Conservation (phyloP, 2,888 invertebrate species). For the Choreutis nemorana region DNA sequence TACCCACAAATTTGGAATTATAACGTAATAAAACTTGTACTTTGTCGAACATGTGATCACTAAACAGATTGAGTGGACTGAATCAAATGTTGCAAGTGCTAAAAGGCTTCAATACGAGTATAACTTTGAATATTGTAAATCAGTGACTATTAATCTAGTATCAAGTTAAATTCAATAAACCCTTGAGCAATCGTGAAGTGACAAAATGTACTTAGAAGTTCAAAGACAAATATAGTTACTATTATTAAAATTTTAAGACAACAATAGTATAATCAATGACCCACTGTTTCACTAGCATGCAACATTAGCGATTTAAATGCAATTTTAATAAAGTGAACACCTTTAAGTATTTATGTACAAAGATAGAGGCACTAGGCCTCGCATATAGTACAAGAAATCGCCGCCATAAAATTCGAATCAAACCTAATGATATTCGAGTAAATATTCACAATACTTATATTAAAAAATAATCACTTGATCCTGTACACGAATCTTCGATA, state of each 20-base stretch:
- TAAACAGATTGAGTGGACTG: no score
- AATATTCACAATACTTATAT: conserved; percentile 53
- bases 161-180: conserved; percentile 37
- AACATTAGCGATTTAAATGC: conserved; percentile 61
- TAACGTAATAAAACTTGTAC: no score
- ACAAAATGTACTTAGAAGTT: conserved; percentile 14
- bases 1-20: no score
- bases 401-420: conserved; percentile 38
- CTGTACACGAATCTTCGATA: conserved; percentile 39
- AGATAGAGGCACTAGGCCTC: conserved; percentile 30
- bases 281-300: conserved; percentile 31
- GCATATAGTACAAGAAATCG: conserved; percentile 31
- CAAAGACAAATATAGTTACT: conserved; percentile 6
- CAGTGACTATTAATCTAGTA: no score
- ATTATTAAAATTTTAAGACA: conserved; percentile 13
- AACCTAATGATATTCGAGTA: conserved; percentile 60
- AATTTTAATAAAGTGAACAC: conserved; percentile 59
- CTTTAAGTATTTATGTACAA: conserved; percentile 52
- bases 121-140: no score
- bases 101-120: no score
- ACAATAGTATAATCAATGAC: conserved; percentile 1
- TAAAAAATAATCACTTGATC: conserved; percentile 37
- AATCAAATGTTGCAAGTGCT: no score
- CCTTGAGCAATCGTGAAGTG: conserved; percentile 52
- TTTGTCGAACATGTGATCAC: no score